Evolutionary conservation across 2,797 vertebrate genomes (phyloP).

Genomic region (Cephalopachus bancanus): DNA sequence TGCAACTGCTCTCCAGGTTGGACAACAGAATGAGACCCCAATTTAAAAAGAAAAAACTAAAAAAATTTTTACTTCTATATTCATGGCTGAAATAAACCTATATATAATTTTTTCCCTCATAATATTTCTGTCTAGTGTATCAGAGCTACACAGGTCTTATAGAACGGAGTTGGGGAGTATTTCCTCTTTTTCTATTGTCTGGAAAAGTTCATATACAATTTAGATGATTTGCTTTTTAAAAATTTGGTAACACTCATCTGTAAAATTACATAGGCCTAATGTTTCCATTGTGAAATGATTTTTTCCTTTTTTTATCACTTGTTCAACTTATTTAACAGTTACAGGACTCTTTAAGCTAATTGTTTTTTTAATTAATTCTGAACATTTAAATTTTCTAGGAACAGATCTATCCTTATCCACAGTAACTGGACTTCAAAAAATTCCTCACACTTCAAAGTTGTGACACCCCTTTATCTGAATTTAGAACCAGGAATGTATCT

Average conservation of each 20-base stretch:
- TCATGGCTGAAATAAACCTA: conserved; percentile 14
- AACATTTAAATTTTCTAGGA: conserved; percentile 34
- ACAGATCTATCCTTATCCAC: background rate
- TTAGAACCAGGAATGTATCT: conserved; percentile 12
- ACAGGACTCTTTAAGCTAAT: conserved; percentile 31
- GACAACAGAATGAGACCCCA: no score
- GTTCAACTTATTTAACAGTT: conserved; percentile 51
- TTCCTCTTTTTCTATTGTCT: conserved; percentile 40
- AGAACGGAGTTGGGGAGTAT: background rate
- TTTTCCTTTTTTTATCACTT: conserved; percentile 33
- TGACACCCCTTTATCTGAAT: conserved; percentile 33
- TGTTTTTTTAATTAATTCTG: conserved; percentile 44
- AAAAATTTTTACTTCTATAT: conserved; percentile 14
- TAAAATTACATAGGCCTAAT: conserved; percentile 21
- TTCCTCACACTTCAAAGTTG: background rate
- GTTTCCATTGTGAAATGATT: background rate
- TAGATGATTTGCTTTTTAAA: conserved; percentile 37
- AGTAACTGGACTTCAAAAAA: conserved; percentile 41
- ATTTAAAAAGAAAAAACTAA: no score
- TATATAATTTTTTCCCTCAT: conserved; percentile 43
- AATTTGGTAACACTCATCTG: conserved; percentile 32
- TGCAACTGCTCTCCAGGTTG: no score
- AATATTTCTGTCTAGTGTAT: conserved; percentile 2
- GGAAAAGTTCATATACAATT: conserved; percentile 29
- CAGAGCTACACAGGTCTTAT: background rate